Evolutionary conservation across 2,113 vertebrate genomes (phyloP).

Genomic region (Entelurus aequoreus): DNA sequence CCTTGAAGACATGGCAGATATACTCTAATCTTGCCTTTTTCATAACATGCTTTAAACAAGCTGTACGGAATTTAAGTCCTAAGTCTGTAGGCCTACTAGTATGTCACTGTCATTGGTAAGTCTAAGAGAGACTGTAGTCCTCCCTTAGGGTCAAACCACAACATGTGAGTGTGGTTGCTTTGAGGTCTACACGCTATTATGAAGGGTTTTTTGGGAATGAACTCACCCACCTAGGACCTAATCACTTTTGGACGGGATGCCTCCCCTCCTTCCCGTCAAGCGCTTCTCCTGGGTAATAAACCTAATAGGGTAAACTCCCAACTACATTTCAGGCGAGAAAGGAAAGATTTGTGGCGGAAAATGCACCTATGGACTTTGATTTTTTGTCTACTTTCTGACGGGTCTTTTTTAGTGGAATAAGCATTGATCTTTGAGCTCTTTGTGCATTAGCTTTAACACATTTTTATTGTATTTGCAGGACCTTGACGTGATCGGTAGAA

Average conservation of each 20-base stretch:
- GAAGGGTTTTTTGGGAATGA: conserved; percentile 55
- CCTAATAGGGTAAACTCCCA: conserved; percentile 74
- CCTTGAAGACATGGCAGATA: too few species aligned
- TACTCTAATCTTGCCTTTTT: too few species aligned
- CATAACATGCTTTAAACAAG: too few species aligned
- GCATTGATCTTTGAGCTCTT: conserved; percentile 81
- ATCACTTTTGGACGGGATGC: conserved; percentile 73
- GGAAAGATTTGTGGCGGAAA: conserved; percentile 72
- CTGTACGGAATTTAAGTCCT: too few species aligned
- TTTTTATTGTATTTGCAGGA: conserved; percentile 76
- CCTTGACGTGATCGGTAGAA: conserved; percentile 74
- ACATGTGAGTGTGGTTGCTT: conserved; percentile 3
- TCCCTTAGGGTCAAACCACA: background rate
- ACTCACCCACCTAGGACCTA: conserved; percentile 69
- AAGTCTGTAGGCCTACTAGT: too few species aligned
- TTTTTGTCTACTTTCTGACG: conserved; percentile 74
- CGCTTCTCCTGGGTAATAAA: conserved; percentile 65
- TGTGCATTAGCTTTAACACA: conserved; percentile 80
- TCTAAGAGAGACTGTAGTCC: background rate
- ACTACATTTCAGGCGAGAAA: conserved; percentile 69
- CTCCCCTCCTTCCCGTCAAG: conserved; percentile 65
- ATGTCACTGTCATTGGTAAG: background rate
- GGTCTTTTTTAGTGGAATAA: conserved; percentile 75
- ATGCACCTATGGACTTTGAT: conserved; percentile 79
- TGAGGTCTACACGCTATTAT: conserved; percentile 26